Evolutionary conservation across 2,113 vertebrate genomes (phyloP), one percentile per base, ranked within the genome.

Genomic region (Passer domesticus): DNA sequence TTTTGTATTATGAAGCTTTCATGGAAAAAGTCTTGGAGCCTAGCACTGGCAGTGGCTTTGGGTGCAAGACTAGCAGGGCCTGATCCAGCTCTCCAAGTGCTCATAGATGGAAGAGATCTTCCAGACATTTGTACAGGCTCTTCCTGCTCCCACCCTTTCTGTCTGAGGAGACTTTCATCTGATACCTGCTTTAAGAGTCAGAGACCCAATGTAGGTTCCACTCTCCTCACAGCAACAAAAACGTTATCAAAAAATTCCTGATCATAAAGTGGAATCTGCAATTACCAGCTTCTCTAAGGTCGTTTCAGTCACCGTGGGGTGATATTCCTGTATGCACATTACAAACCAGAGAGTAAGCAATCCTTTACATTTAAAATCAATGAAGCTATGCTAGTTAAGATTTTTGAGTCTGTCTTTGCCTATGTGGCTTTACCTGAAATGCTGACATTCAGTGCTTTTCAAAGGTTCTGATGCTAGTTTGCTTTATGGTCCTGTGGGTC

Each of bases 251-350:
- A 68, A 66, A 74, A 47, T 55, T 13, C 10, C 3, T 39, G 46
- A 15, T 58, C 1, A 3, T 66, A 20, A 81, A 55, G 35, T 52
- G 20, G 6, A 68, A 72, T 59, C 33, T 81, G 46, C 19, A 52
- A 17, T 60, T 43, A 59, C 24, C 73, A 67, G 33, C 27, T 70
- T 77, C 63, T 15, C 1, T 77, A 39, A 67, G 20, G 39, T 47
- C 0, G 0, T 80, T 79, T 44, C 63, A 50, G 27, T 85, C 49
- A 39, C 28, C 3, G 9, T 2, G 4, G 28, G 58, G 14, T 8
- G 5, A 4, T 63, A 9, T 44, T 79, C 49, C 44, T 52, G 4
- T 31, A 3, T 10, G 24, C 24, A 30, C 6, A 1, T 84, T 58
- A 27, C 59, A 80, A 74, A 72, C 41, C 23, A 83, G 16, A 43